Base-by-base conservation (phyloP, 2,888 invertebrate genomes). In the Rhorus exstirpatorius region DNA sequence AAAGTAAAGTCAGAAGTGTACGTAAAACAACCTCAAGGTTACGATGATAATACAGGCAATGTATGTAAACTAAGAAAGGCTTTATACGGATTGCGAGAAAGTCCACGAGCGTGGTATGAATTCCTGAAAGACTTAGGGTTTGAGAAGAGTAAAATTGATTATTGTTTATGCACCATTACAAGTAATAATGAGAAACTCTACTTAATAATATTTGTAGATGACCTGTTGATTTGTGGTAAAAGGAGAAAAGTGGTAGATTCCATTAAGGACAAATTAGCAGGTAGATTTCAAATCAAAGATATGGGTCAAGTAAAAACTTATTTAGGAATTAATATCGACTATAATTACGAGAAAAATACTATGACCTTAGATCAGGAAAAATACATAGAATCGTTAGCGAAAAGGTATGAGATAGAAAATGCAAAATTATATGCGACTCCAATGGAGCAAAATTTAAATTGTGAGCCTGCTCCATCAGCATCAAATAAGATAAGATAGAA, bases 251-350 rank as follows among this genome's bases (percentile, higher is more conserved):
- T 21, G 10, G 12, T 14, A n/a, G 67, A 35, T 46, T 83, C 87
- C 38, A 49, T 83, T 61, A 74, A 81, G 8, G 44, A 86, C 2
- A 31, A 6, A 41, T 88, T 88, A 65, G 76, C 68, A 55, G 75
- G 84, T 65, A 65, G 41, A 65, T 79, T 58, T 38, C 61, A 63
- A 68, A 70, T 58, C 86, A 89, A 89, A 82, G 87, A 91, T 55
- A 49, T 89, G 4, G 88, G 88, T 31, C 88, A 85, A 88, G 68
- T 88, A 67, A 88, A 87, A 84, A 88, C 19, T n/a, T 90, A 90
- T 67, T 78, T 31, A 83, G 90, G 90, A 1, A 90, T 90, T 74
- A 85, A 91, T 81, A 88, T 91, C 38, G 86, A 90, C 4, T 31
- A 31, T 14, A 26, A 14, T n/a, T 12, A 26, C 31, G 24, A 31